These are phyloP conservation scores for Myrmecophaga tridactyla DNA, from an alignment of 2,113 vertebrate species.

Conservation along the genomic window DNA sequence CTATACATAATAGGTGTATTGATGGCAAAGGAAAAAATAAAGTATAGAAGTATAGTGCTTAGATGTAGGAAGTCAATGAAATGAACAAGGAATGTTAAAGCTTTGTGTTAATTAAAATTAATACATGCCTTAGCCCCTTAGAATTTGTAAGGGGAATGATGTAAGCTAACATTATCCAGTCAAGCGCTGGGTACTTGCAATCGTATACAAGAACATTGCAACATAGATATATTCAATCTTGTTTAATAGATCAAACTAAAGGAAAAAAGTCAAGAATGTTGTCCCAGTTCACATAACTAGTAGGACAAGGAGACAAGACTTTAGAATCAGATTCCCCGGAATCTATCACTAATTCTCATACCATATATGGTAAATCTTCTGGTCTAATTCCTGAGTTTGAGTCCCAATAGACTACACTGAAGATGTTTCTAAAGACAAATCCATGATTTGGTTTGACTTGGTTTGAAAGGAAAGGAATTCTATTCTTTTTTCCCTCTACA, in stretches of 20 bases:
- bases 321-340: background rate
- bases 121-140: background rate
- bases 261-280: background rate
- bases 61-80: conserved; percentile 6
- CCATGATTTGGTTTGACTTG: conserved; percentile 22
- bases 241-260: background rate
- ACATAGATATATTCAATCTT: background rate
- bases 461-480: conserved; percentile 51
- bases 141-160: background rate
- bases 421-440: conserved; percentile 30
- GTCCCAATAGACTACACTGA: conserved; percentile 28
- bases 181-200: background rate
- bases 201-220: background rate
- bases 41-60: background rate
- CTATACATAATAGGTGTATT: background rate
- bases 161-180: background rate
- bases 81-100: background rate
- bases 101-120: background rate
- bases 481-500: background rate
- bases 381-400: conserved; percentile 16
- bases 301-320: background rate
- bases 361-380: background rate
- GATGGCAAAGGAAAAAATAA: background rate
- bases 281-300: background rate
- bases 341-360: background rate